Conservation (phyloP, 1,140 invertebrate genomes). For the Octopus bimaculoides region DNA sequence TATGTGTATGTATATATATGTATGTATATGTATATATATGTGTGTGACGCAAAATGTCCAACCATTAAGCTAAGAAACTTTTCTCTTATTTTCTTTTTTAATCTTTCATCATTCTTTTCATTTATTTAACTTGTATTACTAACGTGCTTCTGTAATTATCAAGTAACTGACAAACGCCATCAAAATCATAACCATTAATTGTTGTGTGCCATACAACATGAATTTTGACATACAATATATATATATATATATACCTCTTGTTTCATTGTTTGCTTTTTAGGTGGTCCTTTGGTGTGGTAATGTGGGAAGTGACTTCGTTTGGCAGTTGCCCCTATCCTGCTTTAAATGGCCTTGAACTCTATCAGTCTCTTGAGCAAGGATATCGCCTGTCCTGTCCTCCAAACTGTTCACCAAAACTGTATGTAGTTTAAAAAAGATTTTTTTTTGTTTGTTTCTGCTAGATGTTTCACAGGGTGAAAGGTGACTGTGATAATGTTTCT, state of each 20-base stretch:
- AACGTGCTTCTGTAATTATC: not conserved
- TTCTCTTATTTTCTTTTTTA: not conserved
- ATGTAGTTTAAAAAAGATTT: slow-evolving; percentile 17
- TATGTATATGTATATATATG: slow-evolving; percentile 11
- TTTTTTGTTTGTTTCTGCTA: not conserved
- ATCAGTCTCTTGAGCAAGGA: slow-evolving; percentile 79
- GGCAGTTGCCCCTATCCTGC: slow-evolving; percentile 61
- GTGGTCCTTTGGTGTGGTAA: slow-evolving; percentile 60
- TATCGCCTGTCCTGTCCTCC: slow-evolving; percentile 77
- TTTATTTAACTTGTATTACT: not conserved
- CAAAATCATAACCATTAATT: not conserved
- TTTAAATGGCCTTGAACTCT: slow-evolving; percentile 70
- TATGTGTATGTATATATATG: not conserved
- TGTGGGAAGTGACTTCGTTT: slow-evolving; percentile 63
- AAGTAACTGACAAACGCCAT: not conserved
- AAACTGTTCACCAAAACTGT: slow-evolving; percentile 48
- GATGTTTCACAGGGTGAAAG: not conserved
- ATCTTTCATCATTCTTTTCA: not conserved
- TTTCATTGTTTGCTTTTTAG: slow-evolving; percentile 30
- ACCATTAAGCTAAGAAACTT: too few relatives aligned
- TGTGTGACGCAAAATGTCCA: too few relatives aligned
- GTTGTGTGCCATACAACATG: not conserved
- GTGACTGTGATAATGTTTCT: not conserved
- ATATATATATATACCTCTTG: not conserved
- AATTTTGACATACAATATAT: not conserved